Conservation (phyloP, 1,140 invertebrate species). For the Leguminivora glycinivorella region DNA sequence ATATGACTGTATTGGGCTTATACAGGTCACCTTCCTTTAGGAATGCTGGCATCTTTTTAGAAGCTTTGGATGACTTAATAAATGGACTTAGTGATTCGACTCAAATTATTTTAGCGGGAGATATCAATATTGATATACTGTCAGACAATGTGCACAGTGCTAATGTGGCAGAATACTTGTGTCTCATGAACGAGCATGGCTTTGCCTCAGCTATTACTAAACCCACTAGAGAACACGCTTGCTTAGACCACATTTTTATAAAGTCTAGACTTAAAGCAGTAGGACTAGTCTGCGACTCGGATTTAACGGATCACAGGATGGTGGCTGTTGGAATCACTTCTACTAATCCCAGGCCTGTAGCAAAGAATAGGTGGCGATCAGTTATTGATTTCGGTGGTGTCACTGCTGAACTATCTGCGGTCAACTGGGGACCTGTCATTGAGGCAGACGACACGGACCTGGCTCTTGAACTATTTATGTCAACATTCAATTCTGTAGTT, state of each 20-base stretch:
- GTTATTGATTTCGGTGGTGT: background rate
- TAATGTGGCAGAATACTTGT: background rate
- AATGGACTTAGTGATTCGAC: too few relatives aligned
- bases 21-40: slow-evolving; percentile 8
- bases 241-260: background rate
- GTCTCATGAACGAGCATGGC: background rate
- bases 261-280: background rate
- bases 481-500: background rate
- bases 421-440: background rate
- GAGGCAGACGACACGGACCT: background rate
- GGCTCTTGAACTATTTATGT: background rate
- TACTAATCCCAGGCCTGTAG: background rate
- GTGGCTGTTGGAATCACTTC: background rate
- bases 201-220: background rate
- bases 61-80: background rate
- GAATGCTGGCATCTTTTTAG: background rate
- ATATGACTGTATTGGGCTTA: background rate
- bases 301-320: background rate
- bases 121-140: too few relatives aligned
- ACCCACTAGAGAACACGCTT: background rate
- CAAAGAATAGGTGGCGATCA: background rate
- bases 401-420: background rate
- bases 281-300: background rate
- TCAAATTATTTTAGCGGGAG: background rate
- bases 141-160: background rate